Base-by-base conservation (phyloP, 2,797 vertebrate species). In the Serranus cabrilla region DNA sequence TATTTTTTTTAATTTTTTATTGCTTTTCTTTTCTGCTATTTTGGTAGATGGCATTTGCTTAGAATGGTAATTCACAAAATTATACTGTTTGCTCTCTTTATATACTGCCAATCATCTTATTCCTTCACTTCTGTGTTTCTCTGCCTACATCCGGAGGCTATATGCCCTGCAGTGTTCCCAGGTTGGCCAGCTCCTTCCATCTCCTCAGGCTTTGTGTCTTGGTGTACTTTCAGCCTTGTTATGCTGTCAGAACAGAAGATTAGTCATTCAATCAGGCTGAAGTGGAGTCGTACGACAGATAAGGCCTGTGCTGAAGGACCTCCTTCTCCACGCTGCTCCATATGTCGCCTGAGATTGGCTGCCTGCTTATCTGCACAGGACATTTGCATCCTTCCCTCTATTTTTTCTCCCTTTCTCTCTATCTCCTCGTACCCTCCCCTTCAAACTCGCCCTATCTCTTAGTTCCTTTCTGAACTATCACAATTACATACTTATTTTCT, bases 241-340 rank as follows among this genome's bases (percentile, higher is more conserved):
- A 83, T 89, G 71, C 89, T 89, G 90, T 94, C 92, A 92, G 87
- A 89, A 89, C 77, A 71, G 78, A 70, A 93, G 93, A 94, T 93
- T 93, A 94, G 90, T 94, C 91, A 93, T 93, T 94, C 93, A 93
- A 91, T 95, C 91, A 94, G 87, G 82, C 85, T 91, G 89, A 89
- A 86, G 86, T 91, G 83, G 82, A 87, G 81, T 81, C 87, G 51
- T 81, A 85, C 71, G 47, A 56, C 80, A 90, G 94, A 94, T 94
- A 95, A 95, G 91, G 76, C 81, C 76, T 3, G 9, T 50, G 79
- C 85, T 92, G 80, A 92, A 93, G 91, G 80, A 92, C 90, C 83
- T 83, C 74, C 89, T 83, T 92, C 83, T 84, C 86, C 78, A 80
- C 20, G 34, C 87, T 16, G 54, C 87, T 85, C 87, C 91, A 89